These are phyloP conservation scores for Tursiops truncatus DNA, from an alignment of 2,113 vertebrate species.

Conservation along the genomic window DNA sequence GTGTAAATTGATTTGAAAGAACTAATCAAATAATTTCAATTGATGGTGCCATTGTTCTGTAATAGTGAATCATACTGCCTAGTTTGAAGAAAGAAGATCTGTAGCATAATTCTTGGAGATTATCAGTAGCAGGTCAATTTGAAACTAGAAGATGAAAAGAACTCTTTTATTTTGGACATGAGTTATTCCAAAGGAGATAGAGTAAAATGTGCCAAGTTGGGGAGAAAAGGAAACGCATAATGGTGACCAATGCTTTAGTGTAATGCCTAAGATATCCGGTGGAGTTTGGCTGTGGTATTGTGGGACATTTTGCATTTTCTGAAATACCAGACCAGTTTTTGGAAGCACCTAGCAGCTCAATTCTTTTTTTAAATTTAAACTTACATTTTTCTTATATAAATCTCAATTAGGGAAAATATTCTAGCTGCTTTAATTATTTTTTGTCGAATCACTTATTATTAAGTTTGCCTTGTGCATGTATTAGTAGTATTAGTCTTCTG, in stretches of 20 bases:
- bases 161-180: not conserved
- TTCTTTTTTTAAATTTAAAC: conserved; percentile 17
- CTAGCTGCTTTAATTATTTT: not conserved
- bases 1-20: conserved; percentile 25
- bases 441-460: not conserved
- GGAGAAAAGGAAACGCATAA: not conserved
- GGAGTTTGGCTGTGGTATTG: not conserved
- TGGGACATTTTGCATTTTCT: not conserved
- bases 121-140: not conserved
- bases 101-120: not conserved
- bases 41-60: not conserved
- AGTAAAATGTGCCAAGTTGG: not conserved
- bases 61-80: not conserved
- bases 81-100: conserved; percentile 2
- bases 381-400: not conserved
- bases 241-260: not conserved
- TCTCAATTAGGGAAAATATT: conserved; percentile 26
- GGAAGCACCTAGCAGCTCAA: not conserved
- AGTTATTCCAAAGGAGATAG: not conserved
- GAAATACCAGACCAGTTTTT: conserved; percentile 18
- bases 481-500: conserved; percentile 18
- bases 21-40: not conserved
- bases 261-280: not conserved
- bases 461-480: not conserved
- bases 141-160: not conserved